Base-by-base conservation (phyloP, 1,140 invertebrate species). In the Musca vetustissima region DNA sequence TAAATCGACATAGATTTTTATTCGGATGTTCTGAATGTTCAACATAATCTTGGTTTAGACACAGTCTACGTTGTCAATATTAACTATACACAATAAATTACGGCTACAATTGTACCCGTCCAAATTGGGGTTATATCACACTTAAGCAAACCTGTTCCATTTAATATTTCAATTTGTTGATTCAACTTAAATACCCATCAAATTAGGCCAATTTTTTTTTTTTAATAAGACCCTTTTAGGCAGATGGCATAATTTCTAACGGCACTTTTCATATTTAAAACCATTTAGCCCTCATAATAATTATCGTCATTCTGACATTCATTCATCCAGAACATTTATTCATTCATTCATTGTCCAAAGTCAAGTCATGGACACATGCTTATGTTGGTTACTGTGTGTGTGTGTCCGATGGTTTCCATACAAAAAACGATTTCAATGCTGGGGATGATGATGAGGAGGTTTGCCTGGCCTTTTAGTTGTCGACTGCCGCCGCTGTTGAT, bases 211-310 rank as follows among this genome's bases (percentile, higher is more conserved):
- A 24, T 24, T 55, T 28, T 4, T 19, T 53, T 53, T 2, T 53
- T 55, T 24, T 22, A 55, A 32, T 28, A 11, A 59, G 24, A 59
- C 24, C 32, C 32, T 8, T 8, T n/a, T 59, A 32, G 1, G 25
- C 32, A 59, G 17, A 59, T 59, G 25, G 32, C 17, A 28, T 28
- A n/a, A n/a, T 59, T 59, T 59, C 55, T 59, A 59, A 59, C 55
- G 55, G 55, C 28, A 28, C 28, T 59, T 59, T 36, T 53, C 11
- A 22, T 2, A n/a, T 49, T 59, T 59, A 32, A 59, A 28, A 28
- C 8, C 28, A 28, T 28, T 28, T 28, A 28, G 28, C 28, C 28
- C 28, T 28, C 28, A 28, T 28, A 28, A 28, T 28, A 28, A 28
- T 28, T 28, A 28, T 28, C 28, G 8, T 28, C 28, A 28, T 28